Conservation (phyloP, 2,888 invertebrate species). For the Synergus japonicus region DNA sequence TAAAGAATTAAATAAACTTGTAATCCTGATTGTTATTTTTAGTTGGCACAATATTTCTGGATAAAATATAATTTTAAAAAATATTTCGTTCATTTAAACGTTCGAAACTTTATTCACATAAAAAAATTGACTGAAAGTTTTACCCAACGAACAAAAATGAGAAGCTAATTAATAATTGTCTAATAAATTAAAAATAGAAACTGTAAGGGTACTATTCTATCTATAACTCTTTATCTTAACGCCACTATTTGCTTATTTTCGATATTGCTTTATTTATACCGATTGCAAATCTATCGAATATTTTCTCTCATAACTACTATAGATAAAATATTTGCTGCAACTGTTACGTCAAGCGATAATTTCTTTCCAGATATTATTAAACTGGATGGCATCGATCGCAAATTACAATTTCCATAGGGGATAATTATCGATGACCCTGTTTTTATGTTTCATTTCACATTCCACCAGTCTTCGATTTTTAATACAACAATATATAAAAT, state of each 20-base stretch:
- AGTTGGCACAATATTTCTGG: too few species aligned
- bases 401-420: constrained; percentile 5
- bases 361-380: constrained; percentile 2
- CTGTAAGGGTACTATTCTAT: not conserved
- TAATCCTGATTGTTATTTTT: too few species aligned
- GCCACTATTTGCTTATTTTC: not conserved
- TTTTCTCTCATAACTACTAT: too few species aligned
- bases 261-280: not conserved
- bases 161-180: not conserved
- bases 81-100: too few species aligned
- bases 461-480: not conserved
- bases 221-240: not conserved
- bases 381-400: not conserved
- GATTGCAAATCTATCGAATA: not conserved
- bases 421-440: constrained; percentile 20
- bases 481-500: not conserved
- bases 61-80: too few species aligned
- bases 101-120: too few species aligned
- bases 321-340: not conserved
- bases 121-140: not conserved
- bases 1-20: too few species aligned
- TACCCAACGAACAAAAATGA: not conserved
- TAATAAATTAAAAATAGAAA: not conserved
- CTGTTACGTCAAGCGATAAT: not conserved
- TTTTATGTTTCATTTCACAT: constrained; percentile 13